Evolutionary conservation across 2,113 vertebrate species (phyloP).

Genomic region (Cyanocitta stelleri): DNA sequence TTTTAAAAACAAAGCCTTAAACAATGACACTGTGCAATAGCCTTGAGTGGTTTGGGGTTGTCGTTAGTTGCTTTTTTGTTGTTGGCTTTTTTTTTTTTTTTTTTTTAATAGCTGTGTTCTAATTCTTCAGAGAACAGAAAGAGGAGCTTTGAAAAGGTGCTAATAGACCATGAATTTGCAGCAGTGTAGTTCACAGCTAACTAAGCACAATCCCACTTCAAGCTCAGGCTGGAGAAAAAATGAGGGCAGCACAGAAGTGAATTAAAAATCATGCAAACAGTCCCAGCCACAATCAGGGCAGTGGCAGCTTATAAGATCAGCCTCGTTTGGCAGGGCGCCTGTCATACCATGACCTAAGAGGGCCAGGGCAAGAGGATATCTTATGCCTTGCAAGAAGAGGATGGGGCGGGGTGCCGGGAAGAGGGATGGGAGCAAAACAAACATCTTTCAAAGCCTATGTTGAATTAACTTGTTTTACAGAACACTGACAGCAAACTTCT

Average conservation of each 20-base stretch:
- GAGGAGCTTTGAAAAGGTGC: constrained; percentile 24
- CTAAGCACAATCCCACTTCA: background rate
- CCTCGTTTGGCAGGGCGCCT: constrained; percentile 44
- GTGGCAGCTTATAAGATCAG: constrained; percentile 55
- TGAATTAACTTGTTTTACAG: constrained; percentile 4
- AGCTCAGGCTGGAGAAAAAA: background rate
- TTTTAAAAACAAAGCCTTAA: constrained; percentile 1
- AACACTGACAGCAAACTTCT: background rate
- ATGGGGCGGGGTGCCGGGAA: background rate
- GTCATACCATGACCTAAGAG: background rate
- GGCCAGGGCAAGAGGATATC: background rate
- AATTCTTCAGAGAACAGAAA: constrained; percentile 14
- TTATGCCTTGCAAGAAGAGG: background rate
- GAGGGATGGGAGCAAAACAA: background rate
- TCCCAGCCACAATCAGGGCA: constrained; percentile 45
- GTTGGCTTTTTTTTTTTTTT: background rate
- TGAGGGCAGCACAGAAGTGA: constrained; percentile 34
- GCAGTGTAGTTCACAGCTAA: constrained; percentile 14
- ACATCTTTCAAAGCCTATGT: background rate
- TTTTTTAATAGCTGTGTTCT: background rate
- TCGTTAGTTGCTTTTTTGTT: background rate
- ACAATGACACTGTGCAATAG: background rate
- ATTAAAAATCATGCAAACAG: constrained; percentile 25
- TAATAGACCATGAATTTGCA: constrained; percentile 35
- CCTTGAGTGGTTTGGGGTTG: background rate